phyloP scores from a whole-genome alignment of 2,888 invertebrate genomes.

The Allacma fusca region DNA sequence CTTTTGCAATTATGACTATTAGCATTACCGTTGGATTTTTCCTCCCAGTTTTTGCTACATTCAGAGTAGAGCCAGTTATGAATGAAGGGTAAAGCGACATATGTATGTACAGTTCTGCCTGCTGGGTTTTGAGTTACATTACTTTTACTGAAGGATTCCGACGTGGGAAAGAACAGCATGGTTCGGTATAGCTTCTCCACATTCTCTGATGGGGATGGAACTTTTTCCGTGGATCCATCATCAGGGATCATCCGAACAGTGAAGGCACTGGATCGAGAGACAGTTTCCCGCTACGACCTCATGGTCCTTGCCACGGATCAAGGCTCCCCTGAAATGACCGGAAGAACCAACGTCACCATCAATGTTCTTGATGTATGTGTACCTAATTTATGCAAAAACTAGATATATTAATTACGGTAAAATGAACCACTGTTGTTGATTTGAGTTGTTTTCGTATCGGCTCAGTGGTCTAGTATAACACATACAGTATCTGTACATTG shows the following conservation, averaged over 20 bases:
- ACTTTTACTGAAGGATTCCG: constrained; percentile 53
- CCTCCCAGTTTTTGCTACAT: too few species aligned
- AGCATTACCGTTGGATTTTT: too few species aligned
- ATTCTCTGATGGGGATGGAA: constrained; percentile 76
- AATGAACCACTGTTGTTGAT: not conserved
- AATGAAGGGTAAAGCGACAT: not conserved
- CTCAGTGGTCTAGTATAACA: too few species aligned
- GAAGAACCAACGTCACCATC: constrained; percentile 60
- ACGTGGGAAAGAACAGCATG: constrained; percentile 59
- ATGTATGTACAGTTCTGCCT: constrained; percentile 25
- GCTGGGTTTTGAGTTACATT: constrained; percentile 56
- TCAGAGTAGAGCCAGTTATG: too few species aligned
- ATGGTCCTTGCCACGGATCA: constrained; percentile 89
- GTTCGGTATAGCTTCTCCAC: constrained; percentile 60
- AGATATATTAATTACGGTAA: not conserved
- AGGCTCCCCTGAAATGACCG: constrained; percentile 79
- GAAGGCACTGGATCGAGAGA: constrained; percentile 84
- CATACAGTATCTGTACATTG: too few species aligned
- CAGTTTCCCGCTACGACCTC: constrained; percentile 82
- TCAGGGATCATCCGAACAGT: constrained; percentile 91
- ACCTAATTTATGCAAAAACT: not conserved
- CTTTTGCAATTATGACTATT: too few species aligned
- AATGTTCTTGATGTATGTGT: constrained; percentile 39
- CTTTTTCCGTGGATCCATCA: constrained; percentile 90
- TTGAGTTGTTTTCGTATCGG: too few species aligned